These are phyloP conservation scores for Teleopsis dalmanni DNA, from an alignment of 1,140 invertebrate species.

Conservation along the genomic window DNA sequence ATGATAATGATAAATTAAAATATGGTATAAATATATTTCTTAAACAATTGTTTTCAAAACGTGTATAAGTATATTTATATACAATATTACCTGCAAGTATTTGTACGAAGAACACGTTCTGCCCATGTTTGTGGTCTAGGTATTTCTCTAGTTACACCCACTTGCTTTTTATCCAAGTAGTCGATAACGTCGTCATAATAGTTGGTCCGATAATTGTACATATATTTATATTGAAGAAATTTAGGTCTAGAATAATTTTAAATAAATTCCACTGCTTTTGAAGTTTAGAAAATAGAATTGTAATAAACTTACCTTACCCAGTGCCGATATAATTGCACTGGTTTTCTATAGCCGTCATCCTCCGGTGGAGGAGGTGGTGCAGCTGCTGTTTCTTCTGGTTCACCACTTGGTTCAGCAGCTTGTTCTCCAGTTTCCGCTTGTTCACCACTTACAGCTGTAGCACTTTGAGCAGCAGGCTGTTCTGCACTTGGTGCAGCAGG, in stretches of 20 bases:
- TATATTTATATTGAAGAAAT: conserved; percentile 70
- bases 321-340: conserved; percentile 56
- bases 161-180: conserved; percentile 66
- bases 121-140: conserved; percentile 74
- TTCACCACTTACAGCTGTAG: conserved; percentile 31
- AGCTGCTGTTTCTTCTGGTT: conserved; percentile 41
- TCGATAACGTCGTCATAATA: conserved; percentile 79
- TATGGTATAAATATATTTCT: background rate
- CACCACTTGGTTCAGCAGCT: conserved; percentile 35
- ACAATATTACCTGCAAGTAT: conserved; percentile 26
- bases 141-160: conserved; percentile 58
- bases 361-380: conserved; percentile 51
- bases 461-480: conserved; percentile 16
- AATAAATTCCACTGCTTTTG: background rate
- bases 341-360: conserved; percentile 46
- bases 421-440: too few species aligned
- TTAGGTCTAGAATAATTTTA: conserved; percentile 50
- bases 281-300: background rate
- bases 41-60: background rate
- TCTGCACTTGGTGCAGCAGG: conserved; percentile 16
- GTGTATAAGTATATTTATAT: background rate
- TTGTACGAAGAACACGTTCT: conserved; percentile 63
- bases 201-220: conserved; percentile 73
- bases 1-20: too few species aligned
- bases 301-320: conserved; percentile 56